These are phyloP conservation scores for Typhlomys cinereus DNA, from an alignment of 2,113 vertebrate genomes.

Conservation along the genomic window DNA sequence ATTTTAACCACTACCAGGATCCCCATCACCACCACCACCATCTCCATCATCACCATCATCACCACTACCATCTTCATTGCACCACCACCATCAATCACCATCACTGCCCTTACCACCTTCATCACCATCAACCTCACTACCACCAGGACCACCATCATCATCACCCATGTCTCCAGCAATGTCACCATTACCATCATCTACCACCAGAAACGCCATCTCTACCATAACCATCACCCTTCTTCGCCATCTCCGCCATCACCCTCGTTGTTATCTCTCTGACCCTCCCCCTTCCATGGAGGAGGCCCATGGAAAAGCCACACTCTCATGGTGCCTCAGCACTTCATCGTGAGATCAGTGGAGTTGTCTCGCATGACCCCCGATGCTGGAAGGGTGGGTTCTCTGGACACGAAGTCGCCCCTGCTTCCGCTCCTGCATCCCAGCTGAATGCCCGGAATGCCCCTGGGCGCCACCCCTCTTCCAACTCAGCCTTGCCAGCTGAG, in stretches of 20 bases:
- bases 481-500: conserved; percentile 11
- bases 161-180: accelerated
- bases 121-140: accelerated
- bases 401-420: not conserved
- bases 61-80: accelerated
- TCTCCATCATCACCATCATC: accelerated
- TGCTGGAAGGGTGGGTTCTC: not conserved
- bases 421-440: too few species aligned
- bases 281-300: not conserved
- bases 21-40: accelerated
- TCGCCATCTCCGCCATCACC: not conserved
- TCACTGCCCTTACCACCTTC: not conserved
- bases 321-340: not conserved
- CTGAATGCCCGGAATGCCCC: too few species aligned
- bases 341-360: not conserved
- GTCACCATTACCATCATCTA: accelerated
- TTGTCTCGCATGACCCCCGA: not conserved
- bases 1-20: too few species aligned
- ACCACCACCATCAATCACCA: not conserved
- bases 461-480: conserved; percentile 24
- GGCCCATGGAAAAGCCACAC: not conserved
- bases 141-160: accelerated
- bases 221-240: not conserved
- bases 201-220: accelerated
- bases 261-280: too few species aligned